These are phyloP conservation scores for Lepisosteus osseus DNA, from an alignment of 2,113 vertebrate genomes.

Conservation along the genomic window DNA sequence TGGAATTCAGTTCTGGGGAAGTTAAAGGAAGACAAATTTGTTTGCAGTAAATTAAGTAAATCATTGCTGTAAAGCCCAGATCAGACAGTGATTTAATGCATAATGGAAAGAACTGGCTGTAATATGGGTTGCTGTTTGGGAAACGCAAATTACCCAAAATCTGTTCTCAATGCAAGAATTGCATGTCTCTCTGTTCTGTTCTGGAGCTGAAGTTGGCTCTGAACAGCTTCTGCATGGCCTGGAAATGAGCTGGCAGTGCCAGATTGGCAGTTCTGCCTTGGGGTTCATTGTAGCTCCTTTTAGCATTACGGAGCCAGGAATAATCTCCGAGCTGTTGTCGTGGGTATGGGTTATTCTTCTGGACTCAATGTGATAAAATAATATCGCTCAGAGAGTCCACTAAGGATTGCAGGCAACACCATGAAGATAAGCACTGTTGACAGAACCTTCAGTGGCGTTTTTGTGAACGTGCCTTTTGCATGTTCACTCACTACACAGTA, in stretches of 20 bases:
- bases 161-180: background rate
- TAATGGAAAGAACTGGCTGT: background rate
- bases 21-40: conserved; percentile 4
- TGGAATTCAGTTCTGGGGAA: conserved; percentile 8
- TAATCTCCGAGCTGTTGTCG: background rate
- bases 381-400: background rate
- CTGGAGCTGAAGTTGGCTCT: background rate
- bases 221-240: background rate
- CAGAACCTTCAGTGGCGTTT: background rate
- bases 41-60: conserved; percentile 6
- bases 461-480: background rate
- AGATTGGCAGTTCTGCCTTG: background rate
- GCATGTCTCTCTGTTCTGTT: background rate
- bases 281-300: background rate
- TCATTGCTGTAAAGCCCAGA: conserved; percentile 10
- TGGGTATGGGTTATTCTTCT: background rate
- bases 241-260: background rate
- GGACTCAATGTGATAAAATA: background rate
- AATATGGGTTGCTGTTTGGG: background rate
- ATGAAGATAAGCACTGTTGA: background rate
- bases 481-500: background rate
- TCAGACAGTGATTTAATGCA: conserved; percentile 10
- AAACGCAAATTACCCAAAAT: background rate
- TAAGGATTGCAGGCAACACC: background rate
- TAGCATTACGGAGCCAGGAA: background rate